These are phyloP conservation scores for Paramisgurnus dabryanus DNA, from an alignment of 2,113 vertebrate genomes.

Conservation along the genomic window DNA sequence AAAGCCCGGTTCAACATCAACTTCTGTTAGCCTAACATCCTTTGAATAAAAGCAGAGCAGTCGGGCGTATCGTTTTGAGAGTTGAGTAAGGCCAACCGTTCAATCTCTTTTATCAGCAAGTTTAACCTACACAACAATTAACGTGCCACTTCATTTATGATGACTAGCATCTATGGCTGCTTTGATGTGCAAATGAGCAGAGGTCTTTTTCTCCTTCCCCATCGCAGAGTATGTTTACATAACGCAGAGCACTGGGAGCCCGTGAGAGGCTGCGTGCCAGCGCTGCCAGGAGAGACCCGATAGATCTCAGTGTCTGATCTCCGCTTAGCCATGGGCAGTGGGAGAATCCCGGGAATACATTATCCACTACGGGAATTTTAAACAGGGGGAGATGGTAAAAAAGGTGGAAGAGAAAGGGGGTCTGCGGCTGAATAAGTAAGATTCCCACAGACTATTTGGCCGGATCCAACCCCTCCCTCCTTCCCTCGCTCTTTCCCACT, in stretches of 20 bases:
- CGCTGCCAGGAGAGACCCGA: slow-evolving; percentile 61
- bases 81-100: slow-evolving; percentile 68
- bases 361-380: slow-evolving; percentile 48
- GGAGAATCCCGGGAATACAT: slow-evolving; percentile 56
- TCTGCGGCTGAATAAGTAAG: slow-evolving; percentile 32
- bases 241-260: slow-evolving; percentile 74
- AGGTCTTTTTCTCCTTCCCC: slow-evolving; percentile 15
- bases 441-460: slow-evolving; percentile 61
- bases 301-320: slow-evolving; percentile 53
- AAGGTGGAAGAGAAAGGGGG: slow-evolving; percentile 45
- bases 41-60: slow-evolving; percentile 57
- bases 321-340: slow-evolving; percentile 50
- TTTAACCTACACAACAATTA: slow-evolving; percentile 70
- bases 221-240: slow-evolving; percentile 72
- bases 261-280: slow-evolving; percentile 69
- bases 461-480: slow-evolving; percentile 47
- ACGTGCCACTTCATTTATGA: slow-evolving; percentile 55
- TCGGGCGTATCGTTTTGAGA: slow-evolving; percentile 49
- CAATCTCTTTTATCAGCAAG: slow-evolving; percentile 61
- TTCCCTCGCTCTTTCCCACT: not conserved
- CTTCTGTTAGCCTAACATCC: slow-evolving; percentile 44
- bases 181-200: slow-evolving; percentile 57
- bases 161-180: slow-evolving; percentile 40
- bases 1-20: slow-evolving; percentile 43
- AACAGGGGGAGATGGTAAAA: slow-evolving; percentile 16